Evolutionary conservation across 2,113 vertebrate genomes (phyloP).

Genomic region (Calonectris borealis): DNA sequence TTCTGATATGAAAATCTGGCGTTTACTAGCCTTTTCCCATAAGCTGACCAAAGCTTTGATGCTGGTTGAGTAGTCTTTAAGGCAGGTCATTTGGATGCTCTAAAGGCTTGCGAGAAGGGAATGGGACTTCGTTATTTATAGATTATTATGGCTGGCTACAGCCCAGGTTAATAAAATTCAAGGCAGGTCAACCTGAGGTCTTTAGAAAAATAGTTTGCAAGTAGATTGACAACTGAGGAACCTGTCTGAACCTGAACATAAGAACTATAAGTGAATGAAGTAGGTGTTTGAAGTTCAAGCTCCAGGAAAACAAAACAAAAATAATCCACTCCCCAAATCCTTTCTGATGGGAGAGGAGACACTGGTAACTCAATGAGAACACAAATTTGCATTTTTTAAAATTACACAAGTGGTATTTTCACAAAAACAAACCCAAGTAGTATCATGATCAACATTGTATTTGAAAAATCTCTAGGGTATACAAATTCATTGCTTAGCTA

Average conservation of each 20-base stretch:
- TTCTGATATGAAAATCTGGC: neutral
- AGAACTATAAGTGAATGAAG: neutral
- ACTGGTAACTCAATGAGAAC: neutral
- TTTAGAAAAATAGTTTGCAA: neutral
- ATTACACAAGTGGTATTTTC: neutral
- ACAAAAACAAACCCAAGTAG: neutral
- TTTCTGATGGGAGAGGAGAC: neutral
- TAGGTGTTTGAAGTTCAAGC: neutral
- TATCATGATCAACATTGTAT: neutral
- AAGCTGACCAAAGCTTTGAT: neutral
- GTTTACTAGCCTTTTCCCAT: neutral
- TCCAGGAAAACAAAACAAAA: neutral
- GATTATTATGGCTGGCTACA: neutral
- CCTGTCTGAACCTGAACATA: neutral
- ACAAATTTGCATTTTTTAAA: neutral
- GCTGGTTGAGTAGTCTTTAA: neutral
- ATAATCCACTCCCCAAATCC: neutral
- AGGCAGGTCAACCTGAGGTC: neutral
- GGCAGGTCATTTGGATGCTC: neutral
- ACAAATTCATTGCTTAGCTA: neutral
- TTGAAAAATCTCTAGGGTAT: neutral
- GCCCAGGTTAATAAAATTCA: neutral
- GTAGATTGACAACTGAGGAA: neutral
- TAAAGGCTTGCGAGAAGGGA: neutral
- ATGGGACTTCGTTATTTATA: neutral